Base-by-base conservation (phyloP, 2,797 vertebrate species). In the Bryconaethiops microstoma region DNA sequence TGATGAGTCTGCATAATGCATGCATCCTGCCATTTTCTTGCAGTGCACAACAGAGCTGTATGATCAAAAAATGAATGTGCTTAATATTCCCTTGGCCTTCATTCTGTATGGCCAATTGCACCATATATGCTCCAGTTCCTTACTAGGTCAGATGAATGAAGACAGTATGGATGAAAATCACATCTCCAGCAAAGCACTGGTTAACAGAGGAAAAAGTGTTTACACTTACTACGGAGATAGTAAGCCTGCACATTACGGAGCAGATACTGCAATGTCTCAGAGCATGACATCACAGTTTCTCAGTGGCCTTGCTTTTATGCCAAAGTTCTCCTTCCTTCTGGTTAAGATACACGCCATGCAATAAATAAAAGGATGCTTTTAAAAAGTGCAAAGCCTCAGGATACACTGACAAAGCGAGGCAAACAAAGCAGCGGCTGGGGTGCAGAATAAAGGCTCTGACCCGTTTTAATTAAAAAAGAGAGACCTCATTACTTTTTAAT, bases 41-140 rank as follows among this genome's bases (percentile, higher is more conserved):
- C 35, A 64, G 12, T 40, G 35, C 1, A 8, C 9, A 10, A 65
- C 29, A 39, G 9, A 68, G 19, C 12, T 16, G 39, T 17, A 65
- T 14, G 5, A 19, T 65, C 25, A 16, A 9, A 67, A 40, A 40
- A 40, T 40, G 0, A 40, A 9, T 65, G 60, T 21, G 21, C 81
- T 84, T 82, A 82, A 70, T 14, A 68, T 76, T 78, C 75, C 76
- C 76, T 77, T 82, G 87, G 83, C 54, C 65, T 57, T 48, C 57
- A 78, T 79, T 81, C 79, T 76, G 71, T 74, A 86, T 87, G 88
- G 81, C 88, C 85, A 77, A 82, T 81, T 89, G 88, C 76, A 87
- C 89, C 88, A 90, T 76, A 91, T 84, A 86, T 85, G 81, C 86
- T 85, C 70, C 74, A 77, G 21, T 72, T 80, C 55, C 7, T 71